phyloP scores from a whole-genome alignment of 53 echinoderm and acorn worm species.

The Glandiceps talaboti region DNA sequence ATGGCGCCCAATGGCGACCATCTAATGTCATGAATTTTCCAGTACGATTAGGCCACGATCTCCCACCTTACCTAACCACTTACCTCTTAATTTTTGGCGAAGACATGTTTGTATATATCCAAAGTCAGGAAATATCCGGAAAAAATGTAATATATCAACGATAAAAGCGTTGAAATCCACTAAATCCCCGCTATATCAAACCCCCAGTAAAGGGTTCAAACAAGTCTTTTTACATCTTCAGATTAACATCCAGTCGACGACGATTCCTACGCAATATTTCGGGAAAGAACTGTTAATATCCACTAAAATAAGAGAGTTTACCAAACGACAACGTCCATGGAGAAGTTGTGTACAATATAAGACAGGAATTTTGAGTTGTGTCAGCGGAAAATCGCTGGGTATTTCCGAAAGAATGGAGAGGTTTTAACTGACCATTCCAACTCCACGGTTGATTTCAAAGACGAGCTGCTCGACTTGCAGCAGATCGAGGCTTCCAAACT shows the following conservation, averaged over 20 bases:
- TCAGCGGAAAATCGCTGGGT: neutral
- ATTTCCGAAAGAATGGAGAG: neutral
- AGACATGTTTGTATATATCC: neutral
- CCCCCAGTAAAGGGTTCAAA: neutral
- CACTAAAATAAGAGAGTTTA: neutral
- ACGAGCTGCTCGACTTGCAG: neutral
- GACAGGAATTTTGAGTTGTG: neutral
- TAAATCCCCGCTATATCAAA: neutral
- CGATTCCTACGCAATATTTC: neutral
- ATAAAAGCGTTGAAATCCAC: too few relatives aligned
- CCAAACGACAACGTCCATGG: neutral
- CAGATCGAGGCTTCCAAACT: neutral
- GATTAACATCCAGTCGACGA: neutral
- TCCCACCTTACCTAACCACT: neutral
- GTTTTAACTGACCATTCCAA: neutral
- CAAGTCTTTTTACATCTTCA: neutral
- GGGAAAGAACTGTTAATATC: neutral
- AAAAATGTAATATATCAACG: neutral
- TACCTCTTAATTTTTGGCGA: neutral
- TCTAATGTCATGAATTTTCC: neutral
- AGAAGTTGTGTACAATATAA: neutral
- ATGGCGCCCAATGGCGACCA: neutral
- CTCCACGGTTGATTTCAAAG: too few relatives aligned
- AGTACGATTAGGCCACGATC: neutral
- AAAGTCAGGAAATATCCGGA: neutral